Evolutionary conservation across 2,797 vertebrate species (phyloP).

Genomic region (Aythya fuligula): DNA sequence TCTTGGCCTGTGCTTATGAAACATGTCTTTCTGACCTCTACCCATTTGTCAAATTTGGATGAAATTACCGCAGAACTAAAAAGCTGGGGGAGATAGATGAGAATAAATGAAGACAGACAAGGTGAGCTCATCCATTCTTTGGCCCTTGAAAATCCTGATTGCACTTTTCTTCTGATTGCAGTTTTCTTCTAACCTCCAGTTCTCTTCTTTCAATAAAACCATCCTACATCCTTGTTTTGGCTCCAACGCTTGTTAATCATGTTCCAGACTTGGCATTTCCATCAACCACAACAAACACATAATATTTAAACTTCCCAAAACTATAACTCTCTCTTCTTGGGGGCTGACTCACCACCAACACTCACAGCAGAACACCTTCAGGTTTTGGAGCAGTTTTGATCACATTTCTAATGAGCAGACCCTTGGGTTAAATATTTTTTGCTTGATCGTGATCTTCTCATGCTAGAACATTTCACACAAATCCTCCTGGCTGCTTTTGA

Average conservation of each 20-base stretch:
- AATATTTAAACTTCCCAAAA: background rate
- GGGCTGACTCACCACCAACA: background rate
- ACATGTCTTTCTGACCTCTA: background rate
- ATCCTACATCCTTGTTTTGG: background rate
- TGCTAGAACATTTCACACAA: background rate
- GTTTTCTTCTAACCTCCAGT: background rate
- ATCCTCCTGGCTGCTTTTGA: background rate
- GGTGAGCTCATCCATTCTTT: background rate
- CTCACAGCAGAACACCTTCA: background rate
- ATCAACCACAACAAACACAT: background rate
- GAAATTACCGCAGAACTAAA: background rate
- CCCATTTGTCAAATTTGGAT: background rate
- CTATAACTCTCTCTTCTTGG: background rate
- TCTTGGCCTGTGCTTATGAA: background rate
- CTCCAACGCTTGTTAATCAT: background rate
- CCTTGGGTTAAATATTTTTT: background rate
- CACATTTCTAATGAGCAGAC: accelerated
- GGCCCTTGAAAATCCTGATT: background rate
- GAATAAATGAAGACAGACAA: background rate
- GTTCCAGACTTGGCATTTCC: background rate
- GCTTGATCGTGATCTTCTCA: accelerated
- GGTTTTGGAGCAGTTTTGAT: background rate
- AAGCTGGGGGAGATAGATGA: background rate
- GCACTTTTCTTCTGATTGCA: background rate
- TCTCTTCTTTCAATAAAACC: background rate